phyloP scores from a whole-genome alignment of 2,888 invertebrate genomes.

The Spilosoma lubricipeda region DNA sequence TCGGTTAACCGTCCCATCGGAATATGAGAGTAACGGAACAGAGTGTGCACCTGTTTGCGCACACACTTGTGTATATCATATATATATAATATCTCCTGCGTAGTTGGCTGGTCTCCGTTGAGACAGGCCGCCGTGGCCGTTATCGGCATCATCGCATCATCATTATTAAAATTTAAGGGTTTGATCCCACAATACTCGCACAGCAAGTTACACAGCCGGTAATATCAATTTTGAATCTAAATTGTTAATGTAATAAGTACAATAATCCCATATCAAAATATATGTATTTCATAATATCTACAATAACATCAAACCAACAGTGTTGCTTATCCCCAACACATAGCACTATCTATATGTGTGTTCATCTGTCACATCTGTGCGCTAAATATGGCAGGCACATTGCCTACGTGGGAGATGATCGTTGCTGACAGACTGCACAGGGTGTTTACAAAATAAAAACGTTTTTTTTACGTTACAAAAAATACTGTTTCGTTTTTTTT shows the following conservation, averaged over 20 bases:
- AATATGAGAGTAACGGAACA: no score
- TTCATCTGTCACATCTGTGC: constrained; percentile 56
- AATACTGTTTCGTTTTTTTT: not conserved
- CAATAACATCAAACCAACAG: constrained; percentile 6
- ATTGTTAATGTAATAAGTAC: not conserved
- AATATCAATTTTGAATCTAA: no score
- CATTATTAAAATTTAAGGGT: no score
- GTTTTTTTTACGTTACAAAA: not conserved
- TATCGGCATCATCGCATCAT: no score
- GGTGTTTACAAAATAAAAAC: constrained; percentile 9
- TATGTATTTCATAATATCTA: not conserved
- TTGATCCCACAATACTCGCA: no score
- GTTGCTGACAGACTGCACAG: constrained; percentile 27
- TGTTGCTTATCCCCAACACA: constrained; percentile 9
- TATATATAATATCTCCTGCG: no score
- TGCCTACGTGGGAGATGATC: constrained; percentile 67
- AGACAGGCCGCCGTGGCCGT: no score
- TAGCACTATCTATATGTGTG: constrained; percentile 17
- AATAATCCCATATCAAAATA: not conserved
- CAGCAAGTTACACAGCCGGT: no score
- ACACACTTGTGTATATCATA: no score
- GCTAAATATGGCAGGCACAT: constrained; percentile 70
- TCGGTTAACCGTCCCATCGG: no score
- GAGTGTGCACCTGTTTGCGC: no score
- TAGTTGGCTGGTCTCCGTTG: no score